Evolutionary conservation across 2,888 invertebrate genomes (phyloP).

Genomic region (Cheilosia vulpina): DNA sequence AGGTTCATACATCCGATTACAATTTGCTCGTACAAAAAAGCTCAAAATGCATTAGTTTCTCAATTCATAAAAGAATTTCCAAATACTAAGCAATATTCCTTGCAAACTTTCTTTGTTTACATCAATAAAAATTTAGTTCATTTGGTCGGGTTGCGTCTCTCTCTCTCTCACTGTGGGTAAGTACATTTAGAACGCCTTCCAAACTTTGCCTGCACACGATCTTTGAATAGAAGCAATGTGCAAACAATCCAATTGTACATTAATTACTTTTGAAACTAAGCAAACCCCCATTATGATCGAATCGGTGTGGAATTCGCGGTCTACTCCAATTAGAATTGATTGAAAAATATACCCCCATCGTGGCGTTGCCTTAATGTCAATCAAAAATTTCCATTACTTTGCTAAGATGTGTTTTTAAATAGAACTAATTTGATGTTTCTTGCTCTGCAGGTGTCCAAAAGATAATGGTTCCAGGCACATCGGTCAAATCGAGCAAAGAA

Average conservation of each 20-base stretch:
- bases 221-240: neutral
- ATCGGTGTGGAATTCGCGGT: conserved; percentile 18
- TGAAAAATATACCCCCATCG: conserved; percentile 34
- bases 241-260: neutral
- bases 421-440: neutral
- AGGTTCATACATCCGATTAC: too few species aligned
- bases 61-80: too few species aligned
- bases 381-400: conserved; percentile 24
- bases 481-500: conserved; percentile 95
- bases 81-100: neutral
- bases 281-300: neutral
- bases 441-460: conserved; percentile 91
- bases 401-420: conserved; percentile 19
- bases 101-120: neutral
- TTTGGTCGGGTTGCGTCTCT: neutral
- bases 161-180: neutral
- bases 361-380: conserved; percentile 37
- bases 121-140: neutral
- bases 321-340: conserved; percentile 40
- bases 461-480: conserved; percentile 96
- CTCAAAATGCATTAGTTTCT: too few species aligned
- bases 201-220: neutral
- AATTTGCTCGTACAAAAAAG: too few species aligned
- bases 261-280: neutral
- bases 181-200: neutral